Conservation (phyloP, 2,888 invertebrate species). For the Tolmerus cingulatus region DNA sequence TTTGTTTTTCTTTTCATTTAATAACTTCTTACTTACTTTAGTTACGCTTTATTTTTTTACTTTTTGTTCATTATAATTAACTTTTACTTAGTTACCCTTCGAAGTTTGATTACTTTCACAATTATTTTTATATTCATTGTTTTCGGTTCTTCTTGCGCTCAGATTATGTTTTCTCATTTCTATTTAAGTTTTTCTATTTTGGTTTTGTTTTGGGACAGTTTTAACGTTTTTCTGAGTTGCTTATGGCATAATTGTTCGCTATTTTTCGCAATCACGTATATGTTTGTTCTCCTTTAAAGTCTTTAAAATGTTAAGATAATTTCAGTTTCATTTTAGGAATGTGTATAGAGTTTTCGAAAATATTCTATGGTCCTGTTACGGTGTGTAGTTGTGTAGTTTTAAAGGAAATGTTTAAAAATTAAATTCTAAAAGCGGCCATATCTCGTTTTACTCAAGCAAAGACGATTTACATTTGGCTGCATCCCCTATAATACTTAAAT, state of each 20-base stretch:
- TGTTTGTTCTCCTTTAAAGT: background rate
- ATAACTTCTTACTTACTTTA: conserved; percentile 15
- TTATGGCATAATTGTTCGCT: background rate
- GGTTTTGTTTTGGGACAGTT: background rate
- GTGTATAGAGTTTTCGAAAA: conserved; percentile 10
- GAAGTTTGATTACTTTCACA: conserved; percentile 7
- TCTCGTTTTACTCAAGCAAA: background rate
- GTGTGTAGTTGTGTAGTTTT: conserved; percentile 16
- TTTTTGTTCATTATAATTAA: background rate
- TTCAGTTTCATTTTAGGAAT: conserved; percentile 1
- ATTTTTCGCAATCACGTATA: background rate
- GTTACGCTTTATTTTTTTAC: background rate
- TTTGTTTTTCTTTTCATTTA: conserved; percentile 42
- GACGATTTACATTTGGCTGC: background rate
- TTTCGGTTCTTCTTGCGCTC: background rate
- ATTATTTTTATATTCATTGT: background rate
- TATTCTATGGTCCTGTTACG: conserved; percentile 21
- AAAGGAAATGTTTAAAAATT: background rate
- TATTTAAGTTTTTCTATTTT: background rate
- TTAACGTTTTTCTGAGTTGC: background rate
- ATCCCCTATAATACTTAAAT: background rate
- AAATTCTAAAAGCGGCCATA: background rate
- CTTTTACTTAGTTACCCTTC: conserved; percentile 6
- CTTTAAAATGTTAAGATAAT: background rate
- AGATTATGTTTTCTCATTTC: background rate